These are phyloP conservation scores for Chrysomallon squamiferum DNA, from an alignment of 1,140 invertebrate species.

Conservation along the genomic window DNA sequence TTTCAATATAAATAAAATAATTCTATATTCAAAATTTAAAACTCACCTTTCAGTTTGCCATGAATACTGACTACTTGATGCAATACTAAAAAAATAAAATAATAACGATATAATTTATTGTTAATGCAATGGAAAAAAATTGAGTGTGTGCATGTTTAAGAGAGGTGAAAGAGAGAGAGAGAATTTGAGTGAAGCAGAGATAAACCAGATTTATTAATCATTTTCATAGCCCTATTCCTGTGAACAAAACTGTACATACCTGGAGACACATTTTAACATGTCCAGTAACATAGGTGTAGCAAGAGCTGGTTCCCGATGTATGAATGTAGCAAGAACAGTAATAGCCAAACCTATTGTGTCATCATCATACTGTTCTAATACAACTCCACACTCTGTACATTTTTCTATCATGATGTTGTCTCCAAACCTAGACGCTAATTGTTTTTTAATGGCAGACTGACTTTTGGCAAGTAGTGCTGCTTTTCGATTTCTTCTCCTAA, in stretches of 20 bases:
- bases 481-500: conserved; percentile 46
- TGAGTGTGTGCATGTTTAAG: no score
- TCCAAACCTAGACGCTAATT: conserved; percentile 31
- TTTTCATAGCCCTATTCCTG: no score
- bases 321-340: conserved; percentile 91
- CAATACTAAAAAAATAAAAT: conserved; percentile 49
- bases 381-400: conserved; percentile 69
- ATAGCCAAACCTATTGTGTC: conserved; percentile 96
- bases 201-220: no score
- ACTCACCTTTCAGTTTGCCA: conserved; percentile 71
- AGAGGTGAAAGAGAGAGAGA: no score
- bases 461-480: conserved; percentile 51
- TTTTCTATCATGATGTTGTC: conserved; percentile 58
- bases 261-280: conserved; percentile 84
- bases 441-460: conserved; percentile 36
- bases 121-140: no score
- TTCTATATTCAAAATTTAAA: no score
- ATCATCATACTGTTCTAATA: conserved; percentile 93
- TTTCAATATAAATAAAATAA: no score
- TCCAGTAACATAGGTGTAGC: conserved; percentile 92
- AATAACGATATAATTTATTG: background rate
- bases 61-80: conserved; percentile 56
- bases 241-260: no score
- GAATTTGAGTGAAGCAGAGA: no score
- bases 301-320: conserved; percentile 91